Evolutionary conservation across 2,113 vertebrate genomes (phyloP).

Genomic region (Odobenus rosmarus): DNA sequence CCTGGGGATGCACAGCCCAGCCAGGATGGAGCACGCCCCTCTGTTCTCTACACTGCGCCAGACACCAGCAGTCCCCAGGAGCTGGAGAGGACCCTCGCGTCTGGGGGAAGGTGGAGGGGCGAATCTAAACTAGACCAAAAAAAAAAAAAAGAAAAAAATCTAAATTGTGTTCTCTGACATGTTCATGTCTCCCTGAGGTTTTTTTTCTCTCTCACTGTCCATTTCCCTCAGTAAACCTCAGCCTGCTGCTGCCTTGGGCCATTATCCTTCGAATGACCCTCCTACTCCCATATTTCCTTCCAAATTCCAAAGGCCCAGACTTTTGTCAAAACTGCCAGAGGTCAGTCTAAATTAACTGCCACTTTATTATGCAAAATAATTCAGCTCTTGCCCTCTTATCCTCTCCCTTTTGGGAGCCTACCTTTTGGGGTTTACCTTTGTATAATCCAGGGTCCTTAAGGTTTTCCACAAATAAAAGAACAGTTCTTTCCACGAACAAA

Average conservation of each 20-base stretch:
- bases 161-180: background rate
- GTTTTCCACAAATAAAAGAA: background rate
- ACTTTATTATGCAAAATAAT: background rate
- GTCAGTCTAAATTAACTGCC: background rate
- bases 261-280: background rate
- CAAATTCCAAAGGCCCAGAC: background rate
- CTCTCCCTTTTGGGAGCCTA: background rate
- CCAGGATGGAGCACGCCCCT: accelerated
- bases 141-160: background rate
- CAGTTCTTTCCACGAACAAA: background rate
- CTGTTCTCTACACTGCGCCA: accelerated
- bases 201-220: background rate
- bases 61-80: background rate
- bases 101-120: accelerated
- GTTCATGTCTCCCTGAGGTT: background rate
- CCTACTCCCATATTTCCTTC: background rate
- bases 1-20: accelerated
- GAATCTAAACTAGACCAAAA: background rate
- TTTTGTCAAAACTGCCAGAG: background rate
- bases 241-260: no score
- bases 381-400: background rate
- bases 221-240: background rate
- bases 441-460: background rate
- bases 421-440: background rate
- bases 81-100: background rate